These are phyloP conservation scores for Microcebus jonahi DNA, from an alignment of 2,113 vertebrate species.

Conservation along the genomic window DNA sequence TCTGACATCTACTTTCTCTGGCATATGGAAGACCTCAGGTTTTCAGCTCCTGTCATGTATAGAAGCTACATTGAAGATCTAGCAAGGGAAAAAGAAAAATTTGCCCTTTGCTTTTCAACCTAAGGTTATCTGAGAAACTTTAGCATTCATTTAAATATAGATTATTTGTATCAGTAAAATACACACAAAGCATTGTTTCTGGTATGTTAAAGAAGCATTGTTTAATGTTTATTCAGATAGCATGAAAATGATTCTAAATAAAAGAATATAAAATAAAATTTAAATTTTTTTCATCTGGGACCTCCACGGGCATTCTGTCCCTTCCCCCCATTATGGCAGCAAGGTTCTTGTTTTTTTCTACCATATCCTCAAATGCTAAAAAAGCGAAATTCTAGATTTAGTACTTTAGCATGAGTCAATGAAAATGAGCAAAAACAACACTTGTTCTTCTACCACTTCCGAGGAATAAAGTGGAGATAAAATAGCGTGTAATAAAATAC, in stretches of 20 bases:
- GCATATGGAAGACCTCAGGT: not conserved
- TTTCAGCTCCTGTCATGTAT: no score
- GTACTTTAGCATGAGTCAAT: not conserved
- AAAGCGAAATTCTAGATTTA: not conserved
- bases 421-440: not conserved
- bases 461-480: not conserved
- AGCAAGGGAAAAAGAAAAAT: not conserved
- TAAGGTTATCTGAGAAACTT: not conserved
- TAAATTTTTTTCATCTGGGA: not conserved
- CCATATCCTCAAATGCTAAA: not conserved
- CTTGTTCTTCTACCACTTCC: not conserved
- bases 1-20: not conserved
- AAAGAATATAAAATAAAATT: not conserved
- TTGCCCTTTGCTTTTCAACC: not conserved
- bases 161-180: not conserved
- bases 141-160: not conserved
- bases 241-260: not conserved
- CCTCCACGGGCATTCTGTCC: not conserved
- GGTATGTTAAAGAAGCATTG: not conserved
- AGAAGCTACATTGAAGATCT: no score
- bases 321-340: fast-evolving
- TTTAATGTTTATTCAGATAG: not conserved
- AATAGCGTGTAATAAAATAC: not conserved
- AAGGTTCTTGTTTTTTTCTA: not conserved
- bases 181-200: not conserved